Evolutionary conservation across 2,113 vertebrate genomes (phyloP), one percentile per base, ranked within the genome.

Genomic region (Campylomormyrus numenius): DNA sequence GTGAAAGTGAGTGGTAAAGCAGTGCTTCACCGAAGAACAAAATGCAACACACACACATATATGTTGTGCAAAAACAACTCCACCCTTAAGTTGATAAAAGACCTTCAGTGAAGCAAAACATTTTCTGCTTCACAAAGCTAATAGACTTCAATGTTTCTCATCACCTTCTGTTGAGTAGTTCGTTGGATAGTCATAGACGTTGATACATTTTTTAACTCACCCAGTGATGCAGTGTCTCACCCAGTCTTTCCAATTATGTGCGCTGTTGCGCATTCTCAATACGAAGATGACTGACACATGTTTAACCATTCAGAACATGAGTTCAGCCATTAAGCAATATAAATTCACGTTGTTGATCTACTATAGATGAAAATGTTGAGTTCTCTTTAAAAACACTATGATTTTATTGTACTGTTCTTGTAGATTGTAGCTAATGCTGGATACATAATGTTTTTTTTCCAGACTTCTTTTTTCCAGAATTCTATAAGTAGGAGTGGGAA

Each of bases 1-100:
- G 93, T 95, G 89, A 99, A 99, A 97, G 98, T 98, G 91, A 90
- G 94, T 70, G 3, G 1, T 66, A 66, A 70, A 70, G 27, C 58
- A 24, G 53, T 21, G 5, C 19, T 56, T 56, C 53, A 21, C 19
- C 19, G 4, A 66, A 27, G n/a, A 31, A 11, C 11, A 31, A 66
- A 66, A 66, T 11, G 9, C 27, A 66, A 27, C 62, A 21, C 42
- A 84, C 39, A 48, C 83, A 70, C 24, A 27, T 3, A 11, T 11
- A 66, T 5, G n/a, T 31, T 31, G n/a, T 70, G 10, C 62, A 70
- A 31, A 24, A 66, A 31, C 62, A 66, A 27, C 62, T 31, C 62
- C 62, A 31, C 27, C 62, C n/a, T 70, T 70, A 31, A 3, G 10
- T 31, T 70, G 62, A 13, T 70, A 70, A 70, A 70, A 27, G 62